Evolutionary conservation across 2,113 vertebrate species (phyloP).

Genomic region (Siniperca chuatsi): DNA sequence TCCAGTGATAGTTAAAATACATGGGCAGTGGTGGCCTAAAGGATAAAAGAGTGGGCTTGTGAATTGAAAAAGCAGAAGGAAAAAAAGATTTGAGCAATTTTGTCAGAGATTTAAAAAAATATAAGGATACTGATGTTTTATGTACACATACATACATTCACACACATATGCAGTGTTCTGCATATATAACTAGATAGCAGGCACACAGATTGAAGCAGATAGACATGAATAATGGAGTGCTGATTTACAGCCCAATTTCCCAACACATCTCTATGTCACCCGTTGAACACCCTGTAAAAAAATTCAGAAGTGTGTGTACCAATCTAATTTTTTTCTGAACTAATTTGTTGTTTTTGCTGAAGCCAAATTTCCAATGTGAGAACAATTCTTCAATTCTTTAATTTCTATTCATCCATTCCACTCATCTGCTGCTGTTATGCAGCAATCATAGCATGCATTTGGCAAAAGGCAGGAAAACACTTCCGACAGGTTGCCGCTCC

Average conservation of each 20-base stretch:
- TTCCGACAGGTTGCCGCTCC: background rate
- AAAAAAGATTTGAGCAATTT: background rate
- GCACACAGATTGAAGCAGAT: background rate
- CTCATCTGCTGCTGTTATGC: slow-evolving; percentile 6
- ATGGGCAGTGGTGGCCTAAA: background rate
- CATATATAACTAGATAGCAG: slow-evolving; percentile 1
- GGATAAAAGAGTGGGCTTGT: background rate
- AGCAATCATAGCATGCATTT: slow-evolving; percentile 12
- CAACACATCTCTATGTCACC: slow-evolving; percentile 19
- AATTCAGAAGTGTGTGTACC: slow-evolving; percentile 10
- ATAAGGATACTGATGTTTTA: background rate
- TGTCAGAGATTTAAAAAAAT: too few relatives aligned
- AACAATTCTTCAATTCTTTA: background rate
- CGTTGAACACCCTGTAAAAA: slow-evolving; percentile 24
- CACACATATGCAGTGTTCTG: background rate
- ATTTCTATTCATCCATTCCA: slow-evolving; percentile 13
- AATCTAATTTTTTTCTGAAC: background rate
- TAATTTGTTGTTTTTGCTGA: slow-evolving; percentile 1
- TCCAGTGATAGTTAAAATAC: background rate
- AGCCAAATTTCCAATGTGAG: too few relatives aligned
- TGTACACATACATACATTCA: background rate
- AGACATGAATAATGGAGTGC: slow-evolving; percentile 58
- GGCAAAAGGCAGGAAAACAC: slow-evolving; percentile 12
- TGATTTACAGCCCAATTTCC: slow-evolving; percentile 72
- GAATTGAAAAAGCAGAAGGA: background rate